Evolutionary conservation across 2,888 invertebrate genomes (phyloP).

Genomic region (Xanthorhoe designata): DNA sequence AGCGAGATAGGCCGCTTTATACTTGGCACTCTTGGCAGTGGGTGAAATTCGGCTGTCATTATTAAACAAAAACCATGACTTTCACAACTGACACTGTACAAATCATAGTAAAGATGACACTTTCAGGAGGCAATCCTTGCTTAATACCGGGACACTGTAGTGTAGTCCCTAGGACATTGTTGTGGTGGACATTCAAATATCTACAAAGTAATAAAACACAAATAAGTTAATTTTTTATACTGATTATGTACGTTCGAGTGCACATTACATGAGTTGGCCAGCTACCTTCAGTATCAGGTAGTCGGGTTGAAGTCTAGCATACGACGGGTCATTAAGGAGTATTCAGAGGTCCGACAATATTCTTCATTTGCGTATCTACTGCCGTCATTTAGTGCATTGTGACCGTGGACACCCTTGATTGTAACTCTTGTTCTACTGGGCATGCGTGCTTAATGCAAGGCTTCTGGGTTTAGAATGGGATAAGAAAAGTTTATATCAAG

Average conservation of each 20-base stretch:
- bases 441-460: slow-evolving; percentile 32
- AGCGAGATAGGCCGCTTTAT: too few species aligned
- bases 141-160: too few species aligned
- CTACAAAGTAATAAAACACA: too few species aligned
- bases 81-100: too few species aligned
- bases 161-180: too few species aligned
- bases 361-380: slow-evolving; percentile 84
- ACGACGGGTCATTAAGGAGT: slow-evolving; percentile 77
- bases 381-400: slow-evolving; percentile 84
- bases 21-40: too few species aligned
- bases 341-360: slow-evolving; percentile 84
- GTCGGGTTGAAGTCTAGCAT: slow-evolving; percentile 57
- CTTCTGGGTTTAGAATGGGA: neutral
- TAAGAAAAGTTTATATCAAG: neutral
- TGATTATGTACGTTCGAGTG: neutral
- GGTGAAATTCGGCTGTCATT: too few species aligned
- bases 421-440: slow-evolving; percentile 74
- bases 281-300: slow-evolving; percentile 12
- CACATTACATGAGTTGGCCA: slow-evolving; percentile 3
- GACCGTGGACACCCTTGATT: slow-evolving; percentile 73
- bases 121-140: too few species aligned
- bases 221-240: neutral
- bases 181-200: too few species aligned
- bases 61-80: too few species aligned
- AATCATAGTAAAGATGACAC: too few species aligned